Conservation (phyloP, 64 coral and sea anemone genomes). For the Exaiptasia diaphana region DNA sequence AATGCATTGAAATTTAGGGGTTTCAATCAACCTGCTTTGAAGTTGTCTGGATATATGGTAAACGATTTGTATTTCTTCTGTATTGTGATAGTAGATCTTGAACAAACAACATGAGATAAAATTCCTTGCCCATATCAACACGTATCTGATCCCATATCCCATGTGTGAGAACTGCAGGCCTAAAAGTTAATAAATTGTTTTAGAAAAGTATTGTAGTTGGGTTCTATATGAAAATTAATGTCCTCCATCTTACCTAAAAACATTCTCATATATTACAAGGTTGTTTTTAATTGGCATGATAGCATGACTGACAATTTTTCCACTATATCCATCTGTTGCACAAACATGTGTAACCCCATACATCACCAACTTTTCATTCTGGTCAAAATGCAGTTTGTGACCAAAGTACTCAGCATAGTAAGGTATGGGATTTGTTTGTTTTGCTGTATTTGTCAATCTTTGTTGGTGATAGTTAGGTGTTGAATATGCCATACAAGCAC, state of each 20-base stretch:
- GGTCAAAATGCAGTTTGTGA: constrained; percentile 7
- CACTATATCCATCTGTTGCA: constrained; percentile 29
- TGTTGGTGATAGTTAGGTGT: background rate
- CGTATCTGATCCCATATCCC: too few species aligned
- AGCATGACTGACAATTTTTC: background rate
- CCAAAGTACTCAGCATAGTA: constrained; percentile 39
- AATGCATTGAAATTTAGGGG: too few species aligned
- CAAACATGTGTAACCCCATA: constrained; percentile 23
- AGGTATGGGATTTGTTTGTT: constrained; percentile 5
- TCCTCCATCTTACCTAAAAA: background rate
- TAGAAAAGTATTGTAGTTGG: too few species aligned
- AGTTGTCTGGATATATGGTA: too few species aligned
- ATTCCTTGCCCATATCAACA: too few species aligned
- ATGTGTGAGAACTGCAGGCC: too few species aligned
- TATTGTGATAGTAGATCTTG: too few species aligned
- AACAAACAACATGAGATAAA: too few species aligned
- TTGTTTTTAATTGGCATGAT: constrained; percentile 6
- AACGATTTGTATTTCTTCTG: too few species aligned
- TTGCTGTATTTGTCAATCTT: background rate
- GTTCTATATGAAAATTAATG: too few species aligned
- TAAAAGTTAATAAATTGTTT: too few species aligned
- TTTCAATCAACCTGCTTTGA: too few species aligned
- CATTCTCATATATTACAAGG: constrained; percentile 11
- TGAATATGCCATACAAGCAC: background rate
- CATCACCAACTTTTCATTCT: background rate